Percentiles rank a stretch among this genome's conserved stretches.
Conservation (phyloP, 1,140 invertebrate genomes). For the Nasonia vitripennis region DNA sequence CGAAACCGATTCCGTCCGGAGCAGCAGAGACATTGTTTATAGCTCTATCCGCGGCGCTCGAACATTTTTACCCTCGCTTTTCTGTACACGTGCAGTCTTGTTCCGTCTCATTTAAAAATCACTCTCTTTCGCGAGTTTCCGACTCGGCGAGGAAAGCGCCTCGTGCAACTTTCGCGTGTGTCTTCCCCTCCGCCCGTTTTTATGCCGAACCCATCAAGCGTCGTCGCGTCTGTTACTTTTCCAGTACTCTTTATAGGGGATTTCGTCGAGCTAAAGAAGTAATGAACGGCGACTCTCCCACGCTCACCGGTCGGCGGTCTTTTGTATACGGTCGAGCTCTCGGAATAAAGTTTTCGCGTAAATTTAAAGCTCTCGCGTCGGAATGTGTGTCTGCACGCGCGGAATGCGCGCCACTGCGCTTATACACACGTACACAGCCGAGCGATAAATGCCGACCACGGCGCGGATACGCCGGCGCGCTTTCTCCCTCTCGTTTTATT, state of each 20-base stretch:
- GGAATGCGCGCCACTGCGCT: neutral
- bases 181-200: neutral
- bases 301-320: too few relatives aligned
- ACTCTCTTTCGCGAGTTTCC: neutral
- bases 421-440: too few relatives aligned
- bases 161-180: constrained; percentile 15
- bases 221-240: neutral
- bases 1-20: neutral
- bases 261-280: neutral
- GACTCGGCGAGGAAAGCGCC: neutral
- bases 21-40: neutral
- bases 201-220: too few relatives aligned
- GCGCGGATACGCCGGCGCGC: too few relatives aligned
- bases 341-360: neutral
- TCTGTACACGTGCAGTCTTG: neutral
- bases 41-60: neutral
- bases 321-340: neutral
- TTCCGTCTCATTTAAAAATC: constrained; percentile 11
- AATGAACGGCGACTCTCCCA: too few relatives aligned
- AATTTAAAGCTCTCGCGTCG: neutral
- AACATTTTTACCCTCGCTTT: neutral
- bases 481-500: neutral
- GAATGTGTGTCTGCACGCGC: too few relatives aligned
- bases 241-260: neutral
- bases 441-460: too few relatives aligned